Base-by-base conservation (phyloP, 2,888 invertebrate species). In the Xylota segnis region DNA sequence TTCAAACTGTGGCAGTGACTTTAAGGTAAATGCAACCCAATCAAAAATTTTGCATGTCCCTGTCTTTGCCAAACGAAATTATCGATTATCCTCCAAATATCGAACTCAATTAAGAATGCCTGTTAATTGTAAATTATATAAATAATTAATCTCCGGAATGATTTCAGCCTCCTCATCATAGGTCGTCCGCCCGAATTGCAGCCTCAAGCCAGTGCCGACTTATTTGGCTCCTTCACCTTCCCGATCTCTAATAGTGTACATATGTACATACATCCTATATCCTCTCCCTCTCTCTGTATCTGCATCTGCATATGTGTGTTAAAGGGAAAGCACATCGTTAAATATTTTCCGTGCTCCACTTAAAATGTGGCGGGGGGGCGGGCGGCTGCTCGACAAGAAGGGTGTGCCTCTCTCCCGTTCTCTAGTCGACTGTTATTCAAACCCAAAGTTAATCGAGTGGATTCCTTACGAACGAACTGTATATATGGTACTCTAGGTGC, bases 261-360 rank as follows among this genome's bases (percentile, higher is more conserved):
- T 58, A 37, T 37, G 37, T 65, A 23, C 56, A 32, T 66, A 29
- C 54, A 56, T 9, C 14, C 29, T 27, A n/a, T n/a, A n/a, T n/a
- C n/a, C 32, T 47, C 40, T 9, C 58, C 16, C 27, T 23, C 23
- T 23, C 23, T 23, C 23, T 23, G 2, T 23, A 23, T 23, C 23
- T 23, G 3, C 23, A 23, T 23, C 1, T 56, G 12, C 34, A 37
- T 43, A 59, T 56, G 70, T 61, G 59, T 27, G 66, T 59, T 59
- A 16, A 10, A 56, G 68, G 54, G 68, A 74, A 81, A 68, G 61
- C 68, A 81, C 63, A 75, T 75, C 81, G 75, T 81, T 81, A 61
- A 81, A 81, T 81, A 81, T 81, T 81, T 81, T 75, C 79, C 66
- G 45, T 68, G 75, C 68, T 81, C 66, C 75, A 81, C 75, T 76